Base-by-base conservation (phyloP, 2,888 invertebrate genomes). In the Sicus ferrugineus region DNA sequence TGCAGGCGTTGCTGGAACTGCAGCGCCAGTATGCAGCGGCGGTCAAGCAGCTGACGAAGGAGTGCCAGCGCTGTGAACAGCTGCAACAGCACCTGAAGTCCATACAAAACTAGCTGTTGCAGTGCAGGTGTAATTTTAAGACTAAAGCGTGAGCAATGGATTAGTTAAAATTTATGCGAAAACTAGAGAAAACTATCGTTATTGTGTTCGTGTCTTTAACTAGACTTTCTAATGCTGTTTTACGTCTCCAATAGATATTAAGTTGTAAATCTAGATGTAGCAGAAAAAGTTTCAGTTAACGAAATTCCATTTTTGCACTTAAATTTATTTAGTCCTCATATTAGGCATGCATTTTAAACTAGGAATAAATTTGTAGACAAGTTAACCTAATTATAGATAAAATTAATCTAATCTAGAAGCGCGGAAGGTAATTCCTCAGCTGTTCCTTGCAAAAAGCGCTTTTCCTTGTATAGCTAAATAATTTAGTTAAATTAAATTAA, bases 11-110 rank as follows among this genome's bases (percentile, higher is more conserved):
- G 58, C 85, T 90, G 34, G 94, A 94, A 75, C 89, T 91, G 74
- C 92, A 93, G 81, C 86, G 94, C 63, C 89, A 90, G 73, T 95
- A 94, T 84, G 92, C 92, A 54, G 88, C 89, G 59, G 91, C 92
- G 48, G 90, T 94, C 34, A 89, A 91, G 78, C 92, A 94, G 79
- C 88, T 94, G 68, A 91, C 91, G 72, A 89, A 90, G 73, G 92
- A 92, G 82, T 92, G 91, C 80, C 89, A 90, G 76, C 90, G 88
- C 77, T 91, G 91, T 82, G 92, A 92, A 81, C 87, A 83, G 70
- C 74, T 85, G 65, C 81, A 83, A 67, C 77, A 80, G 69, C 83
- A 84, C 76, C 80, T 85, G 59, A 84, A 81, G 74, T 84, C 85
- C 72, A 83, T 84, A 74, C 76, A 78, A 74, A 78, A 76, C 72